Evolutionary conservation across 1,140 invertebrate species (phyloP).

Genomic region (Drosophila equinoxialis): DNA sequence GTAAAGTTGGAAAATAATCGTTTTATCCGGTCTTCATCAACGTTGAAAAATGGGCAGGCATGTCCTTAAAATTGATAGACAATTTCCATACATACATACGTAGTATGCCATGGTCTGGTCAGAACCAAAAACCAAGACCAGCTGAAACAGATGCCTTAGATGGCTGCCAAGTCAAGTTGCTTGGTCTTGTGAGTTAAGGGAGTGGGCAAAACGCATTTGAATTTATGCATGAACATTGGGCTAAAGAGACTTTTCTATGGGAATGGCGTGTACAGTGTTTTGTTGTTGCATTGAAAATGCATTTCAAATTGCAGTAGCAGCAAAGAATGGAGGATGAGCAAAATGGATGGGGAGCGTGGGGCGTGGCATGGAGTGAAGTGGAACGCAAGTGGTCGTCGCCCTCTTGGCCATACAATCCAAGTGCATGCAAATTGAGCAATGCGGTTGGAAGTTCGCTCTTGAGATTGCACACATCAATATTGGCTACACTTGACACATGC

Average conservation of each 20-base stretch:
- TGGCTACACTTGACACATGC: constrained; percentile 70
- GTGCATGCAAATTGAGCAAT: constrained; percentile 68
- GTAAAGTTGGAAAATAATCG: constrained; percentile 1
- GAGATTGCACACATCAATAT: constrained; percentile 73
- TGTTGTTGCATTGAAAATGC: constrained; percentile 65
- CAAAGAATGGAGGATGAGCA: not conserved
- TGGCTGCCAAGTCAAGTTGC: constrained; percentile 23
- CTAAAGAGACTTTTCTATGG: constrained; percentile 20
- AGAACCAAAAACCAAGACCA: not conserved
- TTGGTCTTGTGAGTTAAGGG: constrained; percentile 48
- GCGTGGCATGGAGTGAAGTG: constrained; percentile 10
- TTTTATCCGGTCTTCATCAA: not conserved
- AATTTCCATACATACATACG: constrained; percentile 35
- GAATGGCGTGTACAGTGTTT: constrained; percentile 27
- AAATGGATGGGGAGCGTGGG: not conserved
- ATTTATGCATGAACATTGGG: constrained; percentile 68
- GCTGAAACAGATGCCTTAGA: constrained; percentile 8
- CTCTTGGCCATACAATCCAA: not conserved
- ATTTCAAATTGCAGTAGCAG: constrained; percentile 59
- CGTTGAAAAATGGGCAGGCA: constrained; percentile 52
- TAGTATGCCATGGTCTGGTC: not conserved
- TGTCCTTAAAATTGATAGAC: constrained; percentile 71
- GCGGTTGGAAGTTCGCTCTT: constrained; percentile 46
- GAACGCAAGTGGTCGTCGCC: constrained; percentile 1
- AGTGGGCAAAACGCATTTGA: constrained; percentile 60